Conservation (phyloP, 1,140 invertebrate genomes). For the Eulimnadia texana region DNA sequence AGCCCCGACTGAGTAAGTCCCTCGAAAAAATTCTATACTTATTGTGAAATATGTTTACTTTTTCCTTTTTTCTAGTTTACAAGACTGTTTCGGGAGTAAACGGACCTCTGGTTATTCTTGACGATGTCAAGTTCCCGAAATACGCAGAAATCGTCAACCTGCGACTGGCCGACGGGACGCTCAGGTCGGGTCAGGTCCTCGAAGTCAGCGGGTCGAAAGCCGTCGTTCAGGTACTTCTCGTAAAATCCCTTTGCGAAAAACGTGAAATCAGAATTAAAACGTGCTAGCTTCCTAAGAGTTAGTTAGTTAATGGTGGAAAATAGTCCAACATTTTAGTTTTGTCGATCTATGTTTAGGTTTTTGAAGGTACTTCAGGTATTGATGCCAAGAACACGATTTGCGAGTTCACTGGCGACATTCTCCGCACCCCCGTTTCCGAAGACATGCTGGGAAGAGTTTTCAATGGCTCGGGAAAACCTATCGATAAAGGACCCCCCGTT, state of each 20-base stretch:
- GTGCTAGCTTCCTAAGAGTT: too few species aligned
- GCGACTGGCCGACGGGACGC: conserved; percentile 78
- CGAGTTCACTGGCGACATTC: conserved; percentile 95
- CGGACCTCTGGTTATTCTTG: conserved; percentile 90
- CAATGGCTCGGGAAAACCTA: conserved; percentile 95
- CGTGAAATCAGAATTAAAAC: too few species aligned
- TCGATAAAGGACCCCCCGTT: conserved; percentile 92
- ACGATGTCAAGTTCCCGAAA: conserved; percentile 97
- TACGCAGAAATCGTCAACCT: conserved; percentile 93
- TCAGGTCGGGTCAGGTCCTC: conserved; percentile 84
- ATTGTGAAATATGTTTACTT: conserved; percentile 1
- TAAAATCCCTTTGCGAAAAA: too few species aligned
- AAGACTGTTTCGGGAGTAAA: conserved; percentile 97
- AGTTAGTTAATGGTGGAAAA: too few species aligned
- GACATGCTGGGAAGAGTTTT: conserved; percentile 98
- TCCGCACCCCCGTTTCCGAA: conserved; percentile 89
- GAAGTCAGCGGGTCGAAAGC: conserved; percentile 94
- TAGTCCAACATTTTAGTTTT: too few species aligned
- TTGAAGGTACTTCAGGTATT: conserved; percentile 95
- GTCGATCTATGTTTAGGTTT: conserved; percentile 62
- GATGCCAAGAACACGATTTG: conserved; percentile 95
- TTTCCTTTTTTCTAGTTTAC: conserved; percentile 55
- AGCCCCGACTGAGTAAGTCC: conserved; percentile 94
- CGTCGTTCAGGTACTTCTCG: conserved; percentile 74
- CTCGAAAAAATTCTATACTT: conserved; percentile 2